phyloP scores from a whole-genome alignment of 2,113 vertebrate genomes.

The Rutilus rutilus region DNA sequence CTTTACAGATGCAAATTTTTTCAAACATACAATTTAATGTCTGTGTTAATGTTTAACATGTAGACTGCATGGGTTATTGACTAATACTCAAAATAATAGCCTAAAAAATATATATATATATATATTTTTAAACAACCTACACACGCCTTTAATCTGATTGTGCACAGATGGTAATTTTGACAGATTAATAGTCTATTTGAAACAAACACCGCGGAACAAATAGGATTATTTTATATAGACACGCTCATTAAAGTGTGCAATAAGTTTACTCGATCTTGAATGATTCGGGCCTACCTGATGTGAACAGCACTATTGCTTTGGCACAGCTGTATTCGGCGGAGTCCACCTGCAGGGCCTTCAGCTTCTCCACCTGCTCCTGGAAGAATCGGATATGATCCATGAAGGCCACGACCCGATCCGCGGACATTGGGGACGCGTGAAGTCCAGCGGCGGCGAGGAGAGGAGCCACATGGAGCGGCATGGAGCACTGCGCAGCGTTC shows the following conservation, averaged over 20 bases:
- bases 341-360: slow-evolving; percentile 95
- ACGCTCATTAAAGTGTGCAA: background rate
- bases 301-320: slow-evolving; percentile 97
- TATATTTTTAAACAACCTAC: background rate
- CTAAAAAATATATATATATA: too few species aligned
- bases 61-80: background rate
- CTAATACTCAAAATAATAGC: background rate
- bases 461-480: slow-evolving; percentile 95
- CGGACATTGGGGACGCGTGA: slow-evolving; percentile 95
- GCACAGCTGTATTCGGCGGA: slow-evolving; percentile 98
- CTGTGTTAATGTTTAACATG: background rate
- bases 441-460: slow-evolving; percentile 94
- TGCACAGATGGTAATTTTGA: background rate
- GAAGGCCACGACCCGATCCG: slow-evolving; percentile 96
- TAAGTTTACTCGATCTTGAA: background rate
- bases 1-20: background rate
- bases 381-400: slow-evolving; percentile 99
- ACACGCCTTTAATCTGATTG: background rate
- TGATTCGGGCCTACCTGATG: slow-evolving; percentile 83
- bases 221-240: background rate
- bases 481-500: slow-evolving; percentile 95
- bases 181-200: background rate
- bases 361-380: slow-evolving; percentile 98
- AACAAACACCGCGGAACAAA: slow-evolving; percentile 1
- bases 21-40: background rate